Base-by-base conservation (phyloP, 1,140 invertebrate genomes). In the Papilio machaon region DNA sequence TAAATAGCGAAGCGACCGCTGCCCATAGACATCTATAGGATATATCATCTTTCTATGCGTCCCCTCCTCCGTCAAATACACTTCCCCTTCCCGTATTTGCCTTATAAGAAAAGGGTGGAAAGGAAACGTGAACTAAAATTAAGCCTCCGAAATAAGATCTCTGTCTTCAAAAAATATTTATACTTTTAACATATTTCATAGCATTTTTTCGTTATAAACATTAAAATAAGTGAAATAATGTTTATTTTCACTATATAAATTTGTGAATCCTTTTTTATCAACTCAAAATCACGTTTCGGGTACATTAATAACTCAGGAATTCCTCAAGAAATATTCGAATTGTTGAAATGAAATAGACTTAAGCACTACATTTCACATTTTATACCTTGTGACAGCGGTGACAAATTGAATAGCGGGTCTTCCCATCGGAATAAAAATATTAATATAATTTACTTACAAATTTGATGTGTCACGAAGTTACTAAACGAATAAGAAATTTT, bases 361-460 rank as follows among this genome's bases (percentile, higher is more conserved):
- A 70, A 70, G 64, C 17, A 70, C 64, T 35, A 64, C 30, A 64
- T 64, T 64, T 64, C 64, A 35, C 64, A 70, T 70, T 70, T 70
- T 70, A 70, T 70, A 70, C 30, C 13, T 35, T 15, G 23, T 70
- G 64, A 70, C 64, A 70, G 64, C 64, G 64, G 11, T 70, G 64
- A 70, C 64, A 70, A 70, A 70, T 70, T 70, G 64, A 5, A 35
- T 35, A 35, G 23, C 64, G 64, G 30, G 23, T 70, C 23, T 13
- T 70, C 60, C 60, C 23, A 35, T 70, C 30, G 64, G 13, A 35
- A 70, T 70, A 30, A 70, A 70, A 70, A 70, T 70, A 70, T 70
- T 35, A 35, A 35, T 70, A 70, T 35, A 35, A 70, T 35, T 70
- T 70, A 70, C 30, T 38, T 70, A 64, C 23, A 64, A 64, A 30